phyloP scores from a whole-genome alignment of 2,797 vertebrate genomes.

The Parauchenoglanis ngamensis region DNA sequence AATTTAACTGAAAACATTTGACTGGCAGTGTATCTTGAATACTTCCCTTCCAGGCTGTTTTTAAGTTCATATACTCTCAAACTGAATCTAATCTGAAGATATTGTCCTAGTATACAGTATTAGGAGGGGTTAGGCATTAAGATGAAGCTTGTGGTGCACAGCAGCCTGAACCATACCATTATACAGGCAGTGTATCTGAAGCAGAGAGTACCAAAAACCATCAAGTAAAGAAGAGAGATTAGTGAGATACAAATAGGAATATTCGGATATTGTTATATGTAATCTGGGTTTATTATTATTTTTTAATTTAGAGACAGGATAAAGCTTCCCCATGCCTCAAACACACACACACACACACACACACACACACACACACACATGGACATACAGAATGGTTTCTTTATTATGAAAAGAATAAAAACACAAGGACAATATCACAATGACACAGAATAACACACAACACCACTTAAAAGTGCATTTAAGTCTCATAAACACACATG shows the following conservation, averaged over 20 bases:
- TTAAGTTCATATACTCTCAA: neutral
- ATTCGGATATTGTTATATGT: neutral
- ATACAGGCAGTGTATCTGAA: neutral
- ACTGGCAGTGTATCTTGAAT: too few species aligned
- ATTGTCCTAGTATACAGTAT: neutral
- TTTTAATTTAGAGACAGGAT: neutral
- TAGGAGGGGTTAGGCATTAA: neutral
- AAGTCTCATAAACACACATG: neutral
- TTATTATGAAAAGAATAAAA: slow-evolving; percentile 1
- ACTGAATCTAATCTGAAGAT: neutral
- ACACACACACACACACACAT: slow-evolving; percentile 22
- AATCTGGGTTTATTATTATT: neutral
- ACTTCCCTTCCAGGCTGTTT: neutral
- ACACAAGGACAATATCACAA: neutral
- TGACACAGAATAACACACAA: neutral
- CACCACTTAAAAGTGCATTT: slow-evolving; percentile 12
- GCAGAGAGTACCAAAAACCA: neutral
- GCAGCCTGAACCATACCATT: neutral
- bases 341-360: too few species aligned
- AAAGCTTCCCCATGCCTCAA: neutral
- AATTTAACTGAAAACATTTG: neutral
- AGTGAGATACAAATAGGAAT: neutral
- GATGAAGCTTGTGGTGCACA: neutral
- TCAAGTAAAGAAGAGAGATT: neutral
- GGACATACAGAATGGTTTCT: neutral